Percentiles rank a stretch among this genome's conserved stretches.
phyloP scores from a whole-genome alignment of 2,113 vertebrate genomes.

The Elanoides forficatus region DNA sequence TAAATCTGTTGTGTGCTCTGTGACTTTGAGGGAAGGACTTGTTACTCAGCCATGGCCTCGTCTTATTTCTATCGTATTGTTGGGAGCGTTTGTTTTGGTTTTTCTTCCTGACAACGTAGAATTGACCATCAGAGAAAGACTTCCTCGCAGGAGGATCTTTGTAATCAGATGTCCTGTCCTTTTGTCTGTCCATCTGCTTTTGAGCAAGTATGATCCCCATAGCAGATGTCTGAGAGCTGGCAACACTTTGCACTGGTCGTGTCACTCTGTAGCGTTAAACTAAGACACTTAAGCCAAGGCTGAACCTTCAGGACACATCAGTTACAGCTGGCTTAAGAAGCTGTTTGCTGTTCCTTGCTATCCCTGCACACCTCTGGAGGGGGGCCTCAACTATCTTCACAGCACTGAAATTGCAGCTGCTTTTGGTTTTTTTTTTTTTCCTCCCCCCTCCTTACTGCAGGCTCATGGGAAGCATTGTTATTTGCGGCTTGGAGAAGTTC shows the following conservation, averaged over 20 bases:
- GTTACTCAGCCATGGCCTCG: not conserved
- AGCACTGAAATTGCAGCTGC: not conserved
- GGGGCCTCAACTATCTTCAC: not conserved
- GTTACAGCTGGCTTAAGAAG: not conserved
- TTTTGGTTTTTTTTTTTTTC: no score
- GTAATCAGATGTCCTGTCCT: not conserved
- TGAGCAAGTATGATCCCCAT: not conserved
- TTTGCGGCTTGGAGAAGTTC: not conserved
- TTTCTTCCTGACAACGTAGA: not conserved
- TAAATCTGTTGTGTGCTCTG: not conserved
- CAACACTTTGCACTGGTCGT: not conserved
- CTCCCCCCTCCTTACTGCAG: rapidly evolving
- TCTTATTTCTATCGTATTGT: not conserved
- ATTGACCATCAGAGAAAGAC: not conserved
- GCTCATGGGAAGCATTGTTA: rapidly evolving
- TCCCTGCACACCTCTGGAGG: rapidly evolving
- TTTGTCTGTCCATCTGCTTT: not conserved
- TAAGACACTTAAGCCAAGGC: not conserved
- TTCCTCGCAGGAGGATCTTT: not conserved
- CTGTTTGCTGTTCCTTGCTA: not conserved
- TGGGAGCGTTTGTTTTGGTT: not conserved
- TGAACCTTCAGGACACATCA: not conserved
- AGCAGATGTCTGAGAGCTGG: not conserved
- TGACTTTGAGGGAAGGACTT: not conserved
- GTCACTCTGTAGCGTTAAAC: not conserved